phyloP scores from a whole-genome alignment of 92 coral and sea anemone genomes.

The Virgularia gustaviana region DNA sequence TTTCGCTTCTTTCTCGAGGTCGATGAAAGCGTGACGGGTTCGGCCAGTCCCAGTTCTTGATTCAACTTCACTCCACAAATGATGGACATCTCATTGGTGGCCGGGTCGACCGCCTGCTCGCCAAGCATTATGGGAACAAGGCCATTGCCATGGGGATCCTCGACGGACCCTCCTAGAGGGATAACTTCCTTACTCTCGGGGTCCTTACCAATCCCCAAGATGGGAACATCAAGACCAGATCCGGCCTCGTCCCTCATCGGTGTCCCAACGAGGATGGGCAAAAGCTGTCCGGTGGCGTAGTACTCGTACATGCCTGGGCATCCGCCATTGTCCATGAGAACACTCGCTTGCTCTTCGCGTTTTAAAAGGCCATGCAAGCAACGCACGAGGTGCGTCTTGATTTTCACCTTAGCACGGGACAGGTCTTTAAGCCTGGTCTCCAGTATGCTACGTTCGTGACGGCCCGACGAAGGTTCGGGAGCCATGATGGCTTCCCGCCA shows the following conservation, averaged over 20 bases:
- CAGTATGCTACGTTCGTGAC: slow-evolving; percentile 83
- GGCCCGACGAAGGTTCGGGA: slow-evolving; percentile 68
- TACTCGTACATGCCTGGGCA: slow-evolving; percentile 98
- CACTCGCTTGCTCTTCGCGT: slow-evolving; percentile 80
- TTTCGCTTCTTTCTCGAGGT: slow-evolving; percentile 78
- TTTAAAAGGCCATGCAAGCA: slow-evolving; percentile 84
- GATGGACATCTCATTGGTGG: slow-evolving; percentile 79
- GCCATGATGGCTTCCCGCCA: slow-evolving; percentile 80
- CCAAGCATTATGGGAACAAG: slow-evolving; percentile 95
- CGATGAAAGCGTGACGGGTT: slow-evolving; percentile 89
- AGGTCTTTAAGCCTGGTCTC: slow-evolving; percentile 53
- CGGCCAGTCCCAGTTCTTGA: slow-evolving; percentile 80
- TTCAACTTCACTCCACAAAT: slow-evolving; percentile 86
- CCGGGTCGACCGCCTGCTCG: slow-evolving; percentile 95
- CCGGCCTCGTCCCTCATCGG: slow-evolving; percentile 72
- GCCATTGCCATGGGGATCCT: slow-evolving; percentile 97
- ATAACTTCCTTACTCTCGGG: slow-evolving; percentile 78
- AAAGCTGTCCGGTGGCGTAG: slow-evolving; percentile 90
- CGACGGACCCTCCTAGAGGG: slow-evolving; percentile 93
- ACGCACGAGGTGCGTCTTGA: slow-evolving; percentile 72
- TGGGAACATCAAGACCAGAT: slow-evolving; percentile 88
- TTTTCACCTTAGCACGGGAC: slow-evolving; percentile 24
- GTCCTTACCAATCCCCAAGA: slow-evolving; percentile 83
- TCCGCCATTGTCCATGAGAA: slow-evolving; percentile 86
- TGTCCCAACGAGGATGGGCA: slow-evolving; percentile 93